Percentiles rank a stretch among this genome's conserved stretches.
Conservation (phyloP, 2,797 vertebrate species). For the Lycodopsis pacificus region DNA sequence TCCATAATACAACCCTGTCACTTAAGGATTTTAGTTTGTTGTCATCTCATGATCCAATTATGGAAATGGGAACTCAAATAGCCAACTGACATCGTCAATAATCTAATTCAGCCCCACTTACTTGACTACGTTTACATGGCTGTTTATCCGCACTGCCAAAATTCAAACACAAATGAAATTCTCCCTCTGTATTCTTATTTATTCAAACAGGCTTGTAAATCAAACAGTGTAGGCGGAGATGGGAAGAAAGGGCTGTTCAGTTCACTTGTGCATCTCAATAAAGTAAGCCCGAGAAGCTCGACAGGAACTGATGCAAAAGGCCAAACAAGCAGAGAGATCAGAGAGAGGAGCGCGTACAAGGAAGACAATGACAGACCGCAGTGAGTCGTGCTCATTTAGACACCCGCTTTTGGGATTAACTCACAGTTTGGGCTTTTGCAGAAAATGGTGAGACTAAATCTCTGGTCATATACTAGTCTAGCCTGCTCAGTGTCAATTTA, state of each 20-base stretch:
- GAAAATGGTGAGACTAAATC: neutral
- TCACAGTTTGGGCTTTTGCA: slow-evolving; percentile 10
- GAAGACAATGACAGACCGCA: slow-evolving; percentile 10
- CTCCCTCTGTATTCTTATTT: slow-evolving; percentile 30
- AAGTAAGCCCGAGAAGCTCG: slow-evolving; percentile 33
- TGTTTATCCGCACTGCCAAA: slow-evolving; percentile 26
- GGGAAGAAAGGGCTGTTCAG: slow-evolving; percentile 11
- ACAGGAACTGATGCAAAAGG: slow-evolving; percentile 36
- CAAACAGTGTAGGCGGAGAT: slow-evolving; percentile 20
- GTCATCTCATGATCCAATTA: slow-evolving; percentile 4
- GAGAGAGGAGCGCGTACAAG: neutral
- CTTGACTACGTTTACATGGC: slow-evolving; percentile 26
- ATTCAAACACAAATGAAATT: slow-evolving; percentile 29
- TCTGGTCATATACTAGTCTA: neutral
- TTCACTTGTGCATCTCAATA: slow-evolving; percentile 36
- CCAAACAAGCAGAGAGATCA: slow-evolving; percentile 39
- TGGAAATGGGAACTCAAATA: slow-evolving; percentile 28
- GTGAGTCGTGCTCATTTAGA: slow-evolving; percentile 8
- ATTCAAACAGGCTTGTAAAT: slow-evolving; percentile 38
- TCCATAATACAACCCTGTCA: neutral
- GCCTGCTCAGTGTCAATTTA: slow-evolving; percentile 8
- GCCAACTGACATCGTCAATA: slow-evolving; percentile 34
- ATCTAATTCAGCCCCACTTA: slow-evolving; percentile 35
- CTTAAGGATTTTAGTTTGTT: slow-evolving; percentile 18
- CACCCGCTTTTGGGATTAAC: neutral